Base-by-base conservation (phyloP, 1,140 invertebrate species). In the Microplitis demolitor region DNA sequence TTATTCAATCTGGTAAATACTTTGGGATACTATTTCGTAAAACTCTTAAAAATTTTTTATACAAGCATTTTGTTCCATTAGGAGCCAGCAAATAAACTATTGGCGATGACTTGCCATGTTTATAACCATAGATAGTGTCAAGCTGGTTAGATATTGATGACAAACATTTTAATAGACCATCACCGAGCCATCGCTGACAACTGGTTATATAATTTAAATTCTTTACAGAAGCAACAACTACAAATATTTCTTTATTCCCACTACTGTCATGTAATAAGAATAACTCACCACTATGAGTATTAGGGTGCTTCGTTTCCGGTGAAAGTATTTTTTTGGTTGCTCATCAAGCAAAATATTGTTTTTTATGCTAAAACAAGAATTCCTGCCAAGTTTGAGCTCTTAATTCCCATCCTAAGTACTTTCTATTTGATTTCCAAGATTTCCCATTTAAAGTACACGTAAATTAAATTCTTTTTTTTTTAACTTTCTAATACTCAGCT, bases 111-210 rank as follows among this genome's bases (percentile, higher is more conserved):
- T 53, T 53, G 4, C 16, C 13, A 37, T 16, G 4, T 24, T 64
- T 64, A 8, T 14, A 37, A 5, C 34, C 34, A 35, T 64, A 4
- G 5, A 64, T 35, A 4, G 62, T 35, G 13, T 39, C 2, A 6
- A 64, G 34, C 13, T 16, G 62, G 9, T 6, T n/a, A 14, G 11
- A 45, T 35, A 74, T 34, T 4, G 8, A 4, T 58, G 62, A 68
- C 6, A 61, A 16, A 16, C 62, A 31, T 14, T 56, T 37, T 13
- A 74, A 70, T 13, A 61, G 70, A 9, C 73, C 73, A 51, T 74
- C 68, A 51, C 61, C 31, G 60, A 54, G 66, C 73, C 68, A 74
- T n/a, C 6, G n/a, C 3, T 16, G 11, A 34, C 51, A 66, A 31
- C 33, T 3, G 11, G 64, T 51, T 35, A 66, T 14, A 2, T 51